Evolutionary conservation across 2,797 vertebrate genomes (phyloP).

Genomic region (Rhabdophis nuchalis): DNA sequence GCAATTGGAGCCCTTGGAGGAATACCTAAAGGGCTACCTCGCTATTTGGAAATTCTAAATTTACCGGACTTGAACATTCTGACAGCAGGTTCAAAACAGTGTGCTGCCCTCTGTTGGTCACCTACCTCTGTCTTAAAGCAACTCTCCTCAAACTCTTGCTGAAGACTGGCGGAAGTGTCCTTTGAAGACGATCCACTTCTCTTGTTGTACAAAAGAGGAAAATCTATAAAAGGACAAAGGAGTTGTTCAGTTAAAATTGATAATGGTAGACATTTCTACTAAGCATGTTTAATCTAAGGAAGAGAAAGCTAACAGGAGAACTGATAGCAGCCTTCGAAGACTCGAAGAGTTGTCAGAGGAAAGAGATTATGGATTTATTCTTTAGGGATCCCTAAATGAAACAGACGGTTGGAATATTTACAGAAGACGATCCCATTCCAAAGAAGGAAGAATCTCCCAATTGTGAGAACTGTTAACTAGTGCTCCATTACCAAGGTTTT

Average conservation of each 20-base stretch:
- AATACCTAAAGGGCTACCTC: too few relatives aligned
- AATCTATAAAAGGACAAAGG: constrained; percentile 51
- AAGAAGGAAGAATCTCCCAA: neutral
- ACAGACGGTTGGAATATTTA: neutral
- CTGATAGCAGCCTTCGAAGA: neutral
- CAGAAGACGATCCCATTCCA: neutral
- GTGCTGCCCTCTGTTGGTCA: neutral
- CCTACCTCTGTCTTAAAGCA: constrained; percentile 32
- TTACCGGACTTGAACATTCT: too few relatives aligned
- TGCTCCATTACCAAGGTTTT: neutral
- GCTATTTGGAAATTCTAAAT: too few relatives aligned
- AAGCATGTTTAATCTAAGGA: neutral
- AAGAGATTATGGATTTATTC: neutral
- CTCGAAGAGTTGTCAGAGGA: neutral
- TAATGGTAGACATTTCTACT: neutral
- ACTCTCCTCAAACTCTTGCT: constrained; percentile 1
- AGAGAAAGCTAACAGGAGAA: neutral
- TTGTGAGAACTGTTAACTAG: neutral
- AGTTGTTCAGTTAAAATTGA: neutral
- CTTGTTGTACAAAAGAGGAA: constrained; percentile 44
- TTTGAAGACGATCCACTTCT: constrained; percentile 19
- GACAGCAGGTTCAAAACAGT: accelerated
- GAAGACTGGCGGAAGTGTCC: constrained; percentile 31
- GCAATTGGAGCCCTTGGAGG: too few relatives aligned
- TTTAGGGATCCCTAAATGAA: neutral